Evolutionary conservation across 2,797 vertebrate species (phyloP).

Genomic region (Dipus sagitta): DNA sequence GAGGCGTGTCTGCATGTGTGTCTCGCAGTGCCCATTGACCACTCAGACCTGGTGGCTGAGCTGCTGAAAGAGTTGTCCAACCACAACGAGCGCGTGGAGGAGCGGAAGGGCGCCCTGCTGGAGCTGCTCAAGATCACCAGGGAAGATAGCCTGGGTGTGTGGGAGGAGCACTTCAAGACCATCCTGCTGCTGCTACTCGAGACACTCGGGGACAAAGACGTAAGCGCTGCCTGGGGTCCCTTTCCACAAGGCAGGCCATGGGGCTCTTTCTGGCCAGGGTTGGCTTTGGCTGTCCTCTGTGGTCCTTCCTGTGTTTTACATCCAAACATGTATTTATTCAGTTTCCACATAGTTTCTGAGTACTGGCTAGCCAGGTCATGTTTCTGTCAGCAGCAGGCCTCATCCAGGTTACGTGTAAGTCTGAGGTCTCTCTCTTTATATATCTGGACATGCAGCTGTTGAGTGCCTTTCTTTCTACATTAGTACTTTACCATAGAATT

Average conservation of each 20-base stretch:
- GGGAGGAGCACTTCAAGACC: constrained; percentile 99
- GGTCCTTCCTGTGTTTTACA: not conserved
- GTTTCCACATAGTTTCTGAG: not conserved
- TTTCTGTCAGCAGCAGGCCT: not conserved
- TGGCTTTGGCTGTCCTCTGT: not conserved
- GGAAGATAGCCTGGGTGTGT: constrained; percentile 96
- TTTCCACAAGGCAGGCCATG: not conserved
- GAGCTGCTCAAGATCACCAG: constrained; percentile 97
- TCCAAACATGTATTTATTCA: not conserved
- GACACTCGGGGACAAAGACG: constrained; percentile 98
- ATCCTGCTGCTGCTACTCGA: constrained; percentile 97
- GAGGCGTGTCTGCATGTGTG: constrained; percentile 73
- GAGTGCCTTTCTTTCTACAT: not conserved
- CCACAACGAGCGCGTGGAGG: constrained; percentile 97
- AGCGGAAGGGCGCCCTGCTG: constrained; percentile 95
- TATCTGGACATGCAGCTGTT: not conserved
- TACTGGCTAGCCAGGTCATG: not conserved
- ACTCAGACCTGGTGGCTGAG: constrained; percentile 97
- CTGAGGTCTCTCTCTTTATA: no score
- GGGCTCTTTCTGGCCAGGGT: not conserved
- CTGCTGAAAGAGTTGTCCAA: constrained; percentile 98
- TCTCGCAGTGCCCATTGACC: constrained; percentile 92
- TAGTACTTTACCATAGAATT: not conserved
- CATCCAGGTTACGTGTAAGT: not conserved
- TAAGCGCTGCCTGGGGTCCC: constrained; percentile 79